Evolutionary conservation across 2,113 vertebrate genomes (phyloP), one percentile per base, ranked within the genome.

Genomic region (Galemys pyrenaicus): DNA sequence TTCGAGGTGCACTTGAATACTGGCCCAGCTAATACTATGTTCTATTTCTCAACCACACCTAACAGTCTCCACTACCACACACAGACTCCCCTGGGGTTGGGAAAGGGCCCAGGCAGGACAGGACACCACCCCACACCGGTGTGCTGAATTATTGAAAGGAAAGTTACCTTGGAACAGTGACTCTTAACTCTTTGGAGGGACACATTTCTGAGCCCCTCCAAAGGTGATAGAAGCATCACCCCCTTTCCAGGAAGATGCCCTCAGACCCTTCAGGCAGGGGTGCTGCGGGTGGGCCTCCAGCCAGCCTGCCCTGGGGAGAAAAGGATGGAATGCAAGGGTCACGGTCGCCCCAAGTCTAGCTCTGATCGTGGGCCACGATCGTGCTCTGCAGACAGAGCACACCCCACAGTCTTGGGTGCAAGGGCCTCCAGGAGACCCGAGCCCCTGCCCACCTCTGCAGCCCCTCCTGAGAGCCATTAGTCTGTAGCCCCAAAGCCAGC

Each of bases 321-420:
- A 9, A 44, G 44, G 44, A 44, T 44, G 44, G 44, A 44, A 44
- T 9, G 44, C 46, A 12, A 12, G 46, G 46, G 46, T 11, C 46
- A 67, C 6, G 44, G 51, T 20, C 16, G 20, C 1, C 17, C 60
- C 5, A 19, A 19, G 28, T 19, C 65, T 39, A 20, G 7, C 16
- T n/a, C 74, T 13, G 35, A 37, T 16, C 80, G 26, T 0, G 0
- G 56, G 9, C 9, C 9, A 0, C 19, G 56, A 26, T 22, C 13
- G n/a, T 2, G 0, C 68, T 32, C 67, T 68, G 19, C 24, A 82
- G 81, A 15, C 60, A 30, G 35, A 26, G 28, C 20, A 24, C 82
- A n/a, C 0, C 49, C 41, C 22, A n/a, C 30, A 44, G 32, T 37
- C 39, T 2, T 8, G 49, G n/a, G 39, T 37, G 32, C 24, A 6